Conservation (phyloP, 92 coral and sea anemone species). For the Zoanthus solanderi region DNA sequence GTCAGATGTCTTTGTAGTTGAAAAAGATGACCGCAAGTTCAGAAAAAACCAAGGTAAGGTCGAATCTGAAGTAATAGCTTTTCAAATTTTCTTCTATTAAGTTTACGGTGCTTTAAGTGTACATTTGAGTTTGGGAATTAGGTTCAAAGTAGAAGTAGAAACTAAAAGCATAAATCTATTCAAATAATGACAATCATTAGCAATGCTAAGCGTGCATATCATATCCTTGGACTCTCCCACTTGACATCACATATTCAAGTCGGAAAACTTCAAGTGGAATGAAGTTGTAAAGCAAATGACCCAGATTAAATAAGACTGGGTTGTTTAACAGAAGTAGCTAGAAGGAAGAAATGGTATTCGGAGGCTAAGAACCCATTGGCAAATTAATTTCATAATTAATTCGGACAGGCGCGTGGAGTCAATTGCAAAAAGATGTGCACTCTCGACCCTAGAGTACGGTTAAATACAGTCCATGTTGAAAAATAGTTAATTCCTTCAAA, state of each 20-base stretch:
- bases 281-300: slow-evolving; percentile 10
- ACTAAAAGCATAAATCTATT: too few relatives aligned
- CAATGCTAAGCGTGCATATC: slow-evolving; percentile 21
- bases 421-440: too few relatives aligned
- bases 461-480: background rate
- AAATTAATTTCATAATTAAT: background rate
- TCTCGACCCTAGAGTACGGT: background rate
- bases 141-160: too few relatives aligned
- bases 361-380: background rate
- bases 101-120: background rate
- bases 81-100: background rate
- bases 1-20: background rate
- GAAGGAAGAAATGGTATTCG: background rate
- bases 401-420: background rate
- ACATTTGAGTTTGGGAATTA: background rate
- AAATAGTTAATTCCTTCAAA: slow-evolving; percentile 16
- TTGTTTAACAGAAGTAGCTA: background rate
- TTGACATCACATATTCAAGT: slow-evolving; percentile 13
- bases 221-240: background rate
- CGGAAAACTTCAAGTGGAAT: slow-evolving; percentile 31
- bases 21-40: background rate
- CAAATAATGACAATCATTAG: slow-evolving; percentile 16
- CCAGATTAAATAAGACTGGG: background rate
- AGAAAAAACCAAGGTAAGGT: slow-evolving; percentile 3
- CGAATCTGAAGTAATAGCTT: background rate